A percentile compares a stretch with the other conserved stretches of the same genome.
Conservation (phyloP, 2,113 vertebrate species). For the Syngnathoides biaculeatus region DNA sequence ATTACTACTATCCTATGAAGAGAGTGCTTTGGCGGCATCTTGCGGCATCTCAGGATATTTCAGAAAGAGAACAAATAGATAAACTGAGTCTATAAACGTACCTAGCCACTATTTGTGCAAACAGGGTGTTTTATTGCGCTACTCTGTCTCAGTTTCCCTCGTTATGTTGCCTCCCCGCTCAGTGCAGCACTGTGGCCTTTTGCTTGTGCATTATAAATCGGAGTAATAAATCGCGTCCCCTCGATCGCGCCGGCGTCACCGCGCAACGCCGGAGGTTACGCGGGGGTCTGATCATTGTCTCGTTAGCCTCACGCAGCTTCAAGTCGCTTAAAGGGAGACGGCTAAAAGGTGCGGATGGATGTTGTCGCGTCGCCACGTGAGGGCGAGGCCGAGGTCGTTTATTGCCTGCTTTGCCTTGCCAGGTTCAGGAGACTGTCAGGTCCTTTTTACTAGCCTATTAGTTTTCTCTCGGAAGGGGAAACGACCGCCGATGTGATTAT, state of each 20-base stretch:
- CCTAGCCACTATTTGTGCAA: conserved; percentile 28
- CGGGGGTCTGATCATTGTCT: conserved; percentile 52
- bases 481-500: conserved; percentile 22
- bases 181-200: conserved; percentile 37
- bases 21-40: background rate
- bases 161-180: conserved; percentile 4
- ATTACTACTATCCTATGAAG: background rate
- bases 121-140: conserved; percentile 2
- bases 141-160: conserved; percentile 15
- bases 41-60: background rate
- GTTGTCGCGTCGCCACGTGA: conserved; percentile 34
- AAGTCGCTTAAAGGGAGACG: conserved; percentile 40
- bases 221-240: conserved; percentile 50
- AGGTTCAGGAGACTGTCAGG: conserved; percentile 39
- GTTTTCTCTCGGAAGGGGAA: conserved; percentile 37
- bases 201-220: conserved; percentile 49
- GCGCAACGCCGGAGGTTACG: conserved; percentile 19
- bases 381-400: conserved; percentile 43
- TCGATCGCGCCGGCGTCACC: conserved; percentile 24
- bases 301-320: conserved; percentile 42
- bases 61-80: background rate
- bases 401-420: conserved; percentile 32
- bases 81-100: conserved; percentile 17
- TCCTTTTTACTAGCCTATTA: conserved; percentile 53
- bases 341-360: conserved; percentile 52